These are phyloP conservation scores for Puma concolor DNA, from an alignment of 2,113 vertebrate genomes.

Conservation along the genomic window DNA sequence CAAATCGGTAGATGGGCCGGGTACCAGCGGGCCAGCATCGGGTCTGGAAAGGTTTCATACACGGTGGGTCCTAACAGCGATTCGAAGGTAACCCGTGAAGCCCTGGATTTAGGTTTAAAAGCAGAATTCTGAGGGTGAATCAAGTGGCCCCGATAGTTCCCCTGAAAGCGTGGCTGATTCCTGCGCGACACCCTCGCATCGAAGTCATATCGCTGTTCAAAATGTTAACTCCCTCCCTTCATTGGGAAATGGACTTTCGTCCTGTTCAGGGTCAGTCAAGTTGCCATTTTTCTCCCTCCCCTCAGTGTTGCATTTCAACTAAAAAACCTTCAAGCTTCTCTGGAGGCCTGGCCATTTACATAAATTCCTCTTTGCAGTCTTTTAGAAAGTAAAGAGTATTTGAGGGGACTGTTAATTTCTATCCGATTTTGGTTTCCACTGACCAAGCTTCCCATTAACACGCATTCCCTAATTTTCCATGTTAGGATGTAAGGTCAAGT, in stretches of 20 bases:
- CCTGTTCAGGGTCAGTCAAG: not conserved
- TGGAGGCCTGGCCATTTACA: not conserved
- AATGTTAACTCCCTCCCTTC: not conserved
- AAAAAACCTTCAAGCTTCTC: not conserved
- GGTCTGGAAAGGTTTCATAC: not conserved
- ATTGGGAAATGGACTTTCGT: not conserved
- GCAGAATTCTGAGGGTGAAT: not conserved
- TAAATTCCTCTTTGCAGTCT: not conserved
- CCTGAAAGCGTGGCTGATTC: not conserved
- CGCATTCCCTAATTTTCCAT: not conserved
- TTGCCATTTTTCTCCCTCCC: not conserved
- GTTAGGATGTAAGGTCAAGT: not conserved
- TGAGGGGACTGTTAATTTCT: not conserved
- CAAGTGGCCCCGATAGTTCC: not conserved
- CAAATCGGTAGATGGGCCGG: not conserved
- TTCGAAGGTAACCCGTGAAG: not conserved
- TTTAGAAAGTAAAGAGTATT: constrained; percentile 26
- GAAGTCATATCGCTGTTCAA: not conserved
- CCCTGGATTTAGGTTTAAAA: not conserved
- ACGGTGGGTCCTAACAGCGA: not conserved
- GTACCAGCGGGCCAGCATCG: not conserved
- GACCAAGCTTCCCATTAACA: not conserved
- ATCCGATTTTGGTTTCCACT: not conserved
- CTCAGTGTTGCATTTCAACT: not conserved
- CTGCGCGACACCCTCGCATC: not conserved